Conservation (phyloP, 2,797 vertebrate genomes). For the Takifugu rubripes region DNA sequence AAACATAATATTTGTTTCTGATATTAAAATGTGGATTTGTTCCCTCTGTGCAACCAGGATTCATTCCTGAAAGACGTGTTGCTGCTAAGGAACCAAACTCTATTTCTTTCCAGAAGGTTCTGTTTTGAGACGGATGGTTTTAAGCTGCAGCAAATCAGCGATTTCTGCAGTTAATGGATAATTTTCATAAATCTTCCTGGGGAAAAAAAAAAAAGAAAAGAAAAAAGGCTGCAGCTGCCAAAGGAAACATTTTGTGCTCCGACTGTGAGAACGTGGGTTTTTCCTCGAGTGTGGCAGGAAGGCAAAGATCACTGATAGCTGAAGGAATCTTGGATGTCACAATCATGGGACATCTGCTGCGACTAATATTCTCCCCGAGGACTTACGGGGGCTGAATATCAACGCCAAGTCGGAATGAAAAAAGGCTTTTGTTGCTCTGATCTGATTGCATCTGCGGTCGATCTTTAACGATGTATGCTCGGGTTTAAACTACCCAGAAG, state of each 20-base stretch:
- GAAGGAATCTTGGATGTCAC: conserved; percentile 48
- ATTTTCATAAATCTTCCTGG: neutral
- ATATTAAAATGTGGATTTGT: too few species aligned
- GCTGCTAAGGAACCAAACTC: too few species aligned
- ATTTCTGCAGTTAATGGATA: neutral
- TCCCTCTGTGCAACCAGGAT: too few species aligned
- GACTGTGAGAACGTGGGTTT: conserved; percentile 20
- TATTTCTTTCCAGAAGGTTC: too few species aligned
- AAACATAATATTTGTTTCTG: too few species aligned
- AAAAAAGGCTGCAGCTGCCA: conserved; percentile 2
- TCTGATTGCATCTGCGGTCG: neutral
- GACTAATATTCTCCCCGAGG: conserved; percentile 41
- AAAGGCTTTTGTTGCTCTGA: neutral
- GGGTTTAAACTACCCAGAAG: too few species aligned
- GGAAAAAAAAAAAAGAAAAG: neutral
- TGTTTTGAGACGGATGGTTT: too few species aligned
- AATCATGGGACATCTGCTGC: conserved; percentile 53
- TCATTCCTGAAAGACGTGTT: too few species aligned
- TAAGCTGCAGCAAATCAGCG: too few species aligned
- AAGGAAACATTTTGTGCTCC: conserved; percentile 12
- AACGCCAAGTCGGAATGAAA: conserved; percentile 6
- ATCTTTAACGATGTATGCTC: too few species aligned
- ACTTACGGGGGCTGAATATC: conserved; percentile 27
- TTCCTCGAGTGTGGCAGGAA: conserved; percentile 21
- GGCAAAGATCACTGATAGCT: conserved; percentile 38